Percentiles rank a stretch among this genome's conserved stretches.
phyloP scores from a whole-genome alignment of 2,888 invertebrate genomes.

The Syrphus vitripennis region DNA sequence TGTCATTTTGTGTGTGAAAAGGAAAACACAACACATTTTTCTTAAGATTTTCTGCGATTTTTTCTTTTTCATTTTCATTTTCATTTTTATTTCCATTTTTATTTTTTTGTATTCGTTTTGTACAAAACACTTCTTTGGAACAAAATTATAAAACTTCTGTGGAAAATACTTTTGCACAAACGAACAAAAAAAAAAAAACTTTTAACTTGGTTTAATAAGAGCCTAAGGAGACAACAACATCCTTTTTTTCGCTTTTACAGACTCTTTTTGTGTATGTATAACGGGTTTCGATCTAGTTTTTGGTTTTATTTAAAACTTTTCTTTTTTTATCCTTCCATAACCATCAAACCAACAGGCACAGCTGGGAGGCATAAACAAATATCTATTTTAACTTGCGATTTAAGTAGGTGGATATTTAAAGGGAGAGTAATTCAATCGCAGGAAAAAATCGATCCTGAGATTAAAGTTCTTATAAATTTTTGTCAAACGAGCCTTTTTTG shows the following conservation, averaged over 20 bases:
- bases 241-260: slow-evolving; percentile 2
- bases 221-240: slow-evolving; percentile 30
- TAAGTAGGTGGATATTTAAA: neutral
- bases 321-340: neutral
- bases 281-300: slow-evolving; percentile 13
- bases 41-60: slow-evolving; percentile 72
- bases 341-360: neutral
- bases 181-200: slow-evolving; percentile 25
- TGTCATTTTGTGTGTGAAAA: slow-evolving; percentile 23
- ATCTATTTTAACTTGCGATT: neutral
- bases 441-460: neutral
- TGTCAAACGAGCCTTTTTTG: too few species aligned
- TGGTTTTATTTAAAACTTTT: slow-evolving; percentile 14
- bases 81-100: too few species aligned
- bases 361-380: neutral
- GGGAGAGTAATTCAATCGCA: neutral
- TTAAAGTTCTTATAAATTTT: neutral
- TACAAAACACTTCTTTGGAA: slow-evolving; percentile 34
- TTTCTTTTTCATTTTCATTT: slow-evolving; percentile 45
- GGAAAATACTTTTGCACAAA: slow-evolving; percentile 14
- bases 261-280: neutral
- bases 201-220: slow-evolving; percentile 35
- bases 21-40: slow-evolving; percentile 75
- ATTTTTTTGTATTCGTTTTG: slow-evolving; percentile 38
- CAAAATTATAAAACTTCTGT: slow-evolving; percentile 22